Percentiles rank a stretch among this genome's conserved stretches.
These are phyloP conservation scores for Pipistrellus pygmaeus DNA, from an alignment of 2,797 vertebrate species.

Conservation along the genomic window DNA sequence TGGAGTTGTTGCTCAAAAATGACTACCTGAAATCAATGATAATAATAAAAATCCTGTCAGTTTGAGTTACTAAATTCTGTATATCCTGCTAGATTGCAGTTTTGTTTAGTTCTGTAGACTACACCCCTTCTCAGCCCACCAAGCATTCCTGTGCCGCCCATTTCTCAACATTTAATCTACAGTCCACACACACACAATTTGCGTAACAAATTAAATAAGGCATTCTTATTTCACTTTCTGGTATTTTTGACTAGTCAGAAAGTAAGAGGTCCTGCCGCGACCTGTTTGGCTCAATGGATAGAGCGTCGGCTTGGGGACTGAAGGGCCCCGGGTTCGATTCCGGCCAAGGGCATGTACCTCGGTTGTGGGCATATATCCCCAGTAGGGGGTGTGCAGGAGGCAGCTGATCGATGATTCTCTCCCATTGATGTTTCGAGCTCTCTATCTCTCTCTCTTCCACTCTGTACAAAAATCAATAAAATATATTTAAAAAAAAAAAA, in stretches of 20 bases:
- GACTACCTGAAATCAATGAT: neutral
- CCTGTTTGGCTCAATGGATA: no score
- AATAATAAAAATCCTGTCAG: neutral
- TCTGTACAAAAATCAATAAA: no score
- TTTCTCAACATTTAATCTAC: neutral
- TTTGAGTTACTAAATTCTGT: neutral
- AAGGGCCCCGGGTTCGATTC: no score
- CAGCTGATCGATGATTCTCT: no score
- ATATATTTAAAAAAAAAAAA: no score
- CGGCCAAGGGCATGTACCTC: no score
- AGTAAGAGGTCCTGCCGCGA: neutral
- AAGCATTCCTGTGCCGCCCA: fast-evolving
- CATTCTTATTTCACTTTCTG: neutral
- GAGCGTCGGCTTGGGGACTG: no score
- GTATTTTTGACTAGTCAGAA: slow-evolving; percentile 17
- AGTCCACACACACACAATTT: neutral
- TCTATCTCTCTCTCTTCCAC: no score
- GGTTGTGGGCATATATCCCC: no score
- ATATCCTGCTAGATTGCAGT: neutral
- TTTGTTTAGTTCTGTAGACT: slow-evolving; percentile 27
- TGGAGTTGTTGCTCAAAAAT: slow-evolving; percentile 10
- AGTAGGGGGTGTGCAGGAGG: no score
- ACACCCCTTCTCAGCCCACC: neutral
- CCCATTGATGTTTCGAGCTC: no score
- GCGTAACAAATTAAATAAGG: neutral